Conservation (phyloP, 2,888 invertebrate species). For the Erynnis tages region DNA sequence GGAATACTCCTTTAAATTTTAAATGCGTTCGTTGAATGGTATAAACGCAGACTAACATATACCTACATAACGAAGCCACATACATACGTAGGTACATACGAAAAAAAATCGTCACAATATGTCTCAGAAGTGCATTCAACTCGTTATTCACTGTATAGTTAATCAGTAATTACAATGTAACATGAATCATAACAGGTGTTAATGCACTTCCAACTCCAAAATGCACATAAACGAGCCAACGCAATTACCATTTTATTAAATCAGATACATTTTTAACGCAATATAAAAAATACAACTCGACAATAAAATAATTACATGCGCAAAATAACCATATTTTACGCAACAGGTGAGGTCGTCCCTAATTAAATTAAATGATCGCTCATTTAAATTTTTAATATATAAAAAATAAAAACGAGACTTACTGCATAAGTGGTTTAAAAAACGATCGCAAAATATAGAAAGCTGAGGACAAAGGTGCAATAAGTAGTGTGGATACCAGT, state of each 20-base stretch:
- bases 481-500: too few species aligned
- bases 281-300: constrained; percentile 2
- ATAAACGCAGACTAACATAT: too few species aligned
- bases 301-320: constrained; percentile 12
- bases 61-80: too few species aligned
- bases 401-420: constrained; percentile 7
- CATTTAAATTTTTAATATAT: constrained; percentile 5
- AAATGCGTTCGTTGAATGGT: too few species aligned
- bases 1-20: too few species aligned
- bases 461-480: constrained; percentile 15
- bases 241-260: constrained; percentile 8
- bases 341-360: constrained; percentile 21
- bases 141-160: background rate
- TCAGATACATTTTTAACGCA: constrained; percentile 9
- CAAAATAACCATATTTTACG: constrained; percentile 15
- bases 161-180: background rate
- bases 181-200: constrained; percentile 15
- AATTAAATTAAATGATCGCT: constrained; percentile 17
- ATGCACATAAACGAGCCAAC: constrained; percentile 3
- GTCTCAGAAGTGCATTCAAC: constrained; percentile 7
- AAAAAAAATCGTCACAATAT: constrained; percentile 1
- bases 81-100: too few species aligned
- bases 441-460: constrained; percentile 15
- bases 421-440: background rate
- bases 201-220: constrained; percentile 1